phyloP scores from a whole-genome alignment of 30 jellyfish, hydroid and myxozoan genomes.

The Chironex yamaguchii region DNA sequence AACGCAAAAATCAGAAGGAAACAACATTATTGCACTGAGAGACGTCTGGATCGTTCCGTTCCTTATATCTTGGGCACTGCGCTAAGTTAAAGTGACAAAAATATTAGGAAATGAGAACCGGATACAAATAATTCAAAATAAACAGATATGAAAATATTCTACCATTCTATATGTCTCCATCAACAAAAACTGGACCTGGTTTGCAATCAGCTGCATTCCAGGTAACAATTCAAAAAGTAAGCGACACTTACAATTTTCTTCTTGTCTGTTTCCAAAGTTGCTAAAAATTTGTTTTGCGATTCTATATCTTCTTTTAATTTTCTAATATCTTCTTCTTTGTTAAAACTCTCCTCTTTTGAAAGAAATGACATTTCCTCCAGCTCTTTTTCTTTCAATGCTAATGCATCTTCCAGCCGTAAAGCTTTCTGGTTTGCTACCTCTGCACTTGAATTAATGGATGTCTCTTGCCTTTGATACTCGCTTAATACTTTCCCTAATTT shows the following conservation, averaged over 20 bases:
- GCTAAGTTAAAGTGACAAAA: too few relatives aligned
- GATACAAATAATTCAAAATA: too few relatives aligned
- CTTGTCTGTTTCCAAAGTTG: neutral
- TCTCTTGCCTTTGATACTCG: neutral
- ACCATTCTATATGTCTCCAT: too few relatives aligned
- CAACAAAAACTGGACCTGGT: too few relatives aligned
- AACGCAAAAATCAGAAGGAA: too few relatives aligned
- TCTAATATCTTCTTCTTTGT: neutral
- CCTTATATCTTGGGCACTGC: too few relatives aligned
- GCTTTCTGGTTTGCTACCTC: neutral
- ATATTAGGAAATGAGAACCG: too few relatives aligned
- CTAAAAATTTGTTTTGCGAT: neutral
- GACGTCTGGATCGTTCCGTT: too few relatives aligned
- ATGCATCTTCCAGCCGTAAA: neutral
- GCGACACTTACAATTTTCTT: neutral
- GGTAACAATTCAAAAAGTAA: too few relatives aligned
- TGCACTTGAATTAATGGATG: neutral
- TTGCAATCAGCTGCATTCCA: too few relatives aligned
- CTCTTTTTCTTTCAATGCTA: neutral
- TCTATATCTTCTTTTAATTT: neutral
- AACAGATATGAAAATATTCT: too few relatives aligned
- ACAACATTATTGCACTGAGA: too few relatives aligned
- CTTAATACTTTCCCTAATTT: neutral
- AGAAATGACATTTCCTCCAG: neutral
- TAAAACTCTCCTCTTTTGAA: neutral